Base-by-base conservation (phyloP, 1,140 invertebrate genomes). In the Zaprionus kolodkinae region DNA sequence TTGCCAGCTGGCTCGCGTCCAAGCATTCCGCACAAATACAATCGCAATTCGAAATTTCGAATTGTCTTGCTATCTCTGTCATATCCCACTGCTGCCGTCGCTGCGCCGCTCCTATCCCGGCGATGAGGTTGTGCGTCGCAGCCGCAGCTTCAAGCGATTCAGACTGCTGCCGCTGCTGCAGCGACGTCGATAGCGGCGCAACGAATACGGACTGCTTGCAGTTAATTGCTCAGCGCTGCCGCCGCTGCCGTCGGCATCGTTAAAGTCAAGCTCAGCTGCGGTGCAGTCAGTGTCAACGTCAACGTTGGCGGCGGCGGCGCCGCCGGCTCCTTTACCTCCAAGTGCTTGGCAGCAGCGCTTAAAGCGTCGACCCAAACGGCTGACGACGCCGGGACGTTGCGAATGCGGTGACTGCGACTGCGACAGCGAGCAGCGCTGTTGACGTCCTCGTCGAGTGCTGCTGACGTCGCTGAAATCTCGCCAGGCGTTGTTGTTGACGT, bases 201-300 rank as follows among this genome's bases (percentile, higher is more conserved):
- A 50, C 35, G 74, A 52, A 48, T 80, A 78, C 5, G 71, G 72
- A 63, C 78, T 78, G 36, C 68, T 61, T 33, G 79, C 66, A 12
- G 84, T 88, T 25, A 88, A 55, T 36, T 88, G 84, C 38, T 87
- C 83, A 57, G 76, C 86, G 72, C 81, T 79, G 48, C 56, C 69
- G 33, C 65, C 35, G 67, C 76, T 2, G 52, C 27, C 62, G 59
- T 65, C 43, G 27, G 50, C 57, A 57, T 69, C 38, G 25, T 60
- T 48, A 21, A 78, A 72, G 35, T 73, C 36, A 45, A 77, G 38
- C 38, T 73, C 52, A n/a, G 43, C 27, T 0, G 62, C 56, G 6
- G 55, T 6, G 25, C 59, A 40, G 13, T 35, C 43, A 33, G 13
- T 59, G 57, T 35, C 66, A 9, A 21, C 30, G 30, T n/a, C 30